These are phyloP conservation scores for Lepeophtheirus nordmannii DNA, from an alignment of 2,888 invertebrate species.

Conservation along the genomic window DNA sequence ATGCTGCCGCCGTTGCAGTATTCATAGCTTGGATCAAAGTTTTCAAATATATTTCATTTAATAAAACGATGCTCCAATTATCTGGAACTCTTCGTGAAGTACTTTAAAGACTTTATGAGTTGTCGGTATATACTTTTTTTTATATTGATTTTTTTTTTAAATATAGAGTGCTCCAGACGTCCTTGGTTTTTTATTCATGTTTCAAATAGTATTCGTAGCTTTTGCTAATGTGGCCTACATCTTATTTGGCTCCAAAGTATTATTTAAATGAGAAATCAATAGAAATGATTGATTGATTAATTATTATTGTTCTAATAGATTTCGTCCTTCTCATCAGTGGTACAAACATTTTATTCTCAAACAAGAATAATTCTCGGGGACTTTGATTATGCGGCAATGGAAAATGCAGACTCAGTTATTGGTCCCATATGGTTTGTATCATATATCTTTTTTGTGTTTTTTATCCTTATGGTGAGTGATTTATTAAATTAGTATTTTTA, in stretches of 20 bases:
- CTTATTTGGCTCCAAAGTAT: conserved; percentile 46
- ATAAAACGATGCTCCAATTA: conserved; percentile 54
- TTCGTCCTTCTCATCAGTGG: conserved; percentile 46
- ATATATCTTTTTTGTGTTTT: conserved; percentile 60
- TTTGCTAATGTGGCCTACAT: conserved; percentile 56
- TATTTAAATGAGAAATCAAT: background rate
- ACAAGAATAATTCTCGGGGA: conserved; percentile 57
- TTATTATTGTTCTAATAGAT: conserved; percentile 29
- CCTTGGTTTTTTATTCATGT: conserved; percentile 56
- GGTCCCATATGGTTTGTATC: conserved; percentile 57
- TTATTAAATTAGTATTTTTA: background rate
- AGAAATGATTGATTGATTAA: too few relatives aligned
- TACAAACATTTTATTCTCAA: conserved; percentile 47
- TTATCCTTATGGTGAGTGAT: conserved; percentile 47
- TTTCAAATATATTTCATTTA: conserved; percentile 58
- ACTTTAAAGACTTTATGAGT: conserved; percentile 26
- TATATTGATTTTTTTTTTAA: too few relatives aligned
- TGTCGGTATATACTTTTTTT: too few relatives aligned
- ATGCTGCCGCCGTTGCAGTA: conserved; percentile 44
- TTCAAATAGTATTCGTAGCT: conserved; percentile 55
- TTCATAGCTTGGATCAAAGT: conserved; percentile 58
- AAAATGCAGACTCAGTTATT: conserved; percentile 47
- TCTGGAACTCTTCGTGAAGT: conserved; percentile 48
- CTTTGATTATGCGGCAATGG: conserved; percentile 51
- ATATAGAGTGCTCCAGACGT: conserved; percentile 53